A percentile compares a stretch with the other conserved stretches of the same genome.
Evolutionary conservation across 2,797 vertebrate species (phyloP).

Genomic region (Choloepus didactylus): DNA sequence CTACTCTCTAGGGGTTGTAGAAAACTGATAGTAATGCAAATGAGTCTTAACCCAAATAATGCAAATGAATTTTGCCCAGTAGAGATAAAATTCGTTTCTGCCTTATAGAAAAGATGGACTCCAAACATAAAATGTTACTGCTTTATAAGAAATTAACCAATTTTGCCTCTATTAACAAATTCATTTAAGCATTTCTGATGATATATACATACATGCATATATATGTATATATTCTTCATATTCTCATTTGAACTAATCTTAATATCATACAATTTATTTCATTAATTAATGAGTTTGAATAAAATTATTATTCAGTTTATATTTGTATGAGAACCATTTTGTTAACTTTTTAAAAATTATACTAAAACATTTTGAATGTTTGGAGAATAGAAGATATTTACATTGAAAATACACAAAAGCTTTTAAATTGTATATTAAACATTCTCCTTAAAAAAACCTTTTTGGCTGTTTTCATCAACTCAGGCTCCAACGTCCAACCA

Average conservation of each 20-base stretch:
- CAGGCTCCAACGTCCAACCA: not conserved
- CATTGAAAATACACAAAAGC: slow-evolving; percentile 32
- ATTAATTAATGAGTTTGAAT: slow-evolving; percentile 6
- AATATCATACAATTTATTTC: not conserved
- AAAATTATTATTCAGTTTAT: slow-evolving; percentile 57
- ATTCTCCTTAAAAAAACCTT: not conserved
- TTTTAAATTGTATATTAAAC: not conserved
- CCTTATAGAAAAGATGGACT: slow-evolving; percentile 16
- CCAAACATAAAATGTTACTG: not conserved
- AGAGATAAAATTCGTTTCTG: slow-evolving; percentile 46
- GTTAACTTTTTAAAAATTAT: slow-evolving; percentile 37
- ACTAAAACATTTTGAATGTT: not conserved
- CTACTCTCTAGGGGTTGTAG: not conserved
- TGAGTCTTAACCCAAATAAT: slow-evolving; percentile 2
- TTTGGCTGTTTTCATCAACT: not conserved
- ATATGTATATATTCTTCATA: not conserved
- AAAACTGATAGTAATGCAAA: slow-evolving; percentile 27
- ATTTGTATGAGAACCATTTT: not conserved
- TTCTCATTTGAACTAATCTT: slow-evolving; percentile 49
- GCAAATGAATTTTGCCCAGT: not conserved
- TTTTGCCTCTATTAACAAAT: not conserved
- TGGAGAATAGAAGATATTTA: not conserved
- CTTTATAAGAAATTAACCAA: slow-evolving; percentile 31
- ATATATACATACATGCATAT: not conserved
- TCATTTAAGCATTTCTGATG: slow-evolving; percentile 32